These are phyloP conservation scores for Tipula vernalis DNA, from an alignment of 2,888 invertebrate species.

Conservation along the genomic window DNA sequence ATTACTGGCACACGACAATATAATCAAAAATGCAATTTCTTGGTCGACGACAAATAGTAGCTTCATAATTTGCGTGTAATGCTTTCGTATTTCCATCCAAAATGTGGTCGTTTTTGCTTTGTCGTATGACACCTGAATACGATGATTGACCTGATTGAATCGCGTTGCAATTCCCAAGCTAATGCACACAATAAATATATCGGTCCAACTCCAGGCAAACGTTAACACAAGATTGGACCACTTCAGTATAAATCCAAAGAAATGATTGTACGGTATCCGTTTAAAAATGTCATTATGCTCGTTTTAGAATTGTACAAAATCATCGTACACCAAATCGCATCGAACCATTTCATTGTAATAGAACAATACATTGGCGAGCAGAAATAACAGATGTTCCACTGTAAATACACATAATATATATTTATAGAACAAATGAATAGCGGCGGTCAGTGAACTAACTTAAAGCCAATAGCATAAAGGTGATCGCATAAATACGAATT, in stretches of 20 bases:
- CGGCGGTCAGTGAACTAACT: conserved; percentile 17
- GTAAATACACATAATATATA: neutral
- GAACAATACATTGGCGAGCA: conserved; percentile 24
- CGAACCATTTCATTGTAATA: conserved; percentile 25
- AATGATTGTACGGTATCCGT: neutral
- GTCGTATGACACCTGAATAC: conserved; percentile 16
- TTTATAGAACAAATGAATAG: neutral
- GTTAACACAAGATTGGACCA: conserved; percentile 39
- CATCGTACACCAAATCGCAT: conserved; percentile 25
- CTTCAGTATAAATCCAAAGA: conserved; percentile 16
- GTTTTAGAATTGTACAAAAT: conserved; percentile 28
- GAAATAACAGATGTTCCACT: conserved; percentile 23
- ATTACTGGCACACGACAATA: conserved; percentile 56
- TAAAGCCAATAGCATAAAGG: conserved; percentile 19
- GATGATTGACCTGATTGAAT: conserved; percentile 46
- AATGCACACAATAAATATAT: conserved; percentile 52
- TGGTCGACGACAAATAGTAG: conserved; percentile 47
- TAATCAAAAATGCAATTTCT: conserved; percentile 46
- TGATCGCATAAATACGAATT: conserved; percentile 24
- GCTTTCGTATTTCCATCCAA: conserved; percentile 53
- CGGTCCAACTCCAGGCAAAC: conserved; percentile 59
- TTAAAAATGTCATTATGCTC: conserved; percentile 19
- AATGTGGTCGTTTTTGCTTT: conserved; percentile 23
- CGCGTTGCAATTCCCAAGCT: conserved; percentile 50
- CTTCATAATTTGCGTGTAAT: conserved; percentile 49